These are phyloP conservation scores for Corythornis cristatus DNA, from an alignment of 2,113 vertebrate species.

Conservation along the genomic window DNA sequence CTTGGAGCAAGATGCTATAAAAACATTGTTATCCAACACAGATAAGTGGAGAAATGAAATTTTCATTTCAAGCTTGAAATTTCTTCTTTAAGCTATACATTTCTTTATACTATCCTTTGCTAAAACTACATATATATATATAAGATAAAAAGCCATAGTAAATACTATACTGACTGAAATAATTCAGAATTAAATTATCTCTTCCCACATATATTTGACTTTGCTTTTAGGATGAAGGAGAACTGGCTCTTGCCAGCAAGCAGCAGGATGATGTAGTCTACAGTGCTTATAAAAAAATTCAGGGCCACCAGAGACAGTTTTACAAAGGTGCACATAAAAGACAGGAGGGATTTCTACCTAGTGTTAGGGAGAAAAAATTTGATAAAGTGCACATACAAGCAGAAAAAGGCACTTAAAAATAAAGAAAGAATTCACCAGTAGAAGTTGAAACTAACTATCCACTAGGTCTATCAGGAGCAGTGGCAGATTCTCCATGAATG, in stretches of 20 bases:
- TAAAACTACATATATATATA: background rate
- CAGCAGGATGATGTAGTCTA: background rate
- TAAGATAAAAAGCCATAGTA: background rate
- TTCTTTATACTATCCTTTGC: background rate
- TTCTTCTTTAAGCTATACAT: background rate
- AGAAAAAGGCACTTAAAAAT: background rate
- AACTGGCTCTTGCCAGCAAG: background rate
- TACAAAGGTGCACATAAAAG: background rate
- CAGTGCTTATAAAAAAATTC: background rate
- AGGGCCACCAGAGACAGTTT: background rate
- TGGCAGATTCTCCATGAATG: background rate
- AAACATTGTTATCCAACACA: background rate
- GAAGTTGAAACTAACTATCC: background rate
- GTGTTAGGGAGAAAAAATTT: background rate
- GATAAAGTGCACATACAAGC: background rate
- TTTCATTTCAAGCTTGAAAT: background rate
- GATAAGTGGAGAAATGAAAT: background rate
- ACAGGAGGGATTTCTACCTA: background rate
- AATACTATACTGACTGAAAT: background rate
- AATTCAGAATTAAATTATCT: background rate
- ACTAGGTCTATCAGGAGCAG: background rate
- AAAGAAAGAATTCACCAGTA: background rate
- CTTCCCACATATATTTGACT: background rate
- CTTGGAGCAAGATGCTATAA: background rate
- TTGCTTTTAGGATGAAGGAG: conserved; percentile 18